Base-by-base conservation (phyloP, 2,113 vertebrate genomes). In the Xenus cinereus region DNA sequence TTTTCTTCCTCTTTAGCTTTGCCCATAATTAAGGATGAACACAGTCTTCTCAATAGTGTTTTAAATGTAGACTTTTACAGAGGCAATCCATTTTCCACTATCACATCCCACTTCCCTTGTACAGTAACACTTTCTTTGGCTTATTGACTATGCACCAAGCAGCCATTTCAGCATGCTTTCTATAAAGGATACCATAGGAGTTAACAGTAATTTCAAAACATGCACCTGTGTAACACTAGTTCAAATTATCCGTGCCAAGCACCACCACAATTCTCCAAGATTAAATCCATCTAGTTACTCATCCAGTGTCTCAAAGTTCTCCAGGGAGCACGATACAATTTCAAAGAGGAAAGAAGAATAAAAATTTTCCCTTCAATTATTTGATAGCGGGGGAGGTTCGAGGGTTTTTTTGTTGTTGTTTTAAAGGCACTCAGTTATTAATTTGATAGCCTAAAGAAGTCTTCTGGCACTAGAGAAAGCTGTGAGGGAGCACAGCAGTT, bases 91-190 rank as follows among this genome's bases (percentile, higher is more conserved):
- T 80, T 86, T 88, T 77, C 60, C 22, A 67, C 28, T 48, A 30
- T 9, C 4, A 1, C 18, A 83, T 57, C 32, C 50, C 62, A 28
- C 50, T 30, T 84, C 60, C 15, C 37, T 48, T 4, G 1, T 33
- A 45, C 0, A 0, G 4, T 4, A 77, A 50, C 21, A 24, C 27
- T 73, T 79, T 45, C 45, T 51, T 59, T 73, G 43, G 8, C 30
- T 86, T 88, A 87, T 69, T 68, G 27, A 73, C 48, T 85, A 72
- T 14, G 17, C 39, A 21, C 7, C 1, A 7, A 90, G 32, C 50
- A 73, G 46, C 22, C 1, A 2, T 45, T 90, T 54, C 5, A 2
- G 50, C 4, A 0, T 35, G 41, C 15, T 76, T 62, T 43, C 18
- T 39, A 66, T 30, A 85, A 85, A 57, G 0, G 1, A 66, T 33